phyloP scores from a whole-genome alignment of 2,888 invertebrate genomes.

The Cancer borealis region DNA sequence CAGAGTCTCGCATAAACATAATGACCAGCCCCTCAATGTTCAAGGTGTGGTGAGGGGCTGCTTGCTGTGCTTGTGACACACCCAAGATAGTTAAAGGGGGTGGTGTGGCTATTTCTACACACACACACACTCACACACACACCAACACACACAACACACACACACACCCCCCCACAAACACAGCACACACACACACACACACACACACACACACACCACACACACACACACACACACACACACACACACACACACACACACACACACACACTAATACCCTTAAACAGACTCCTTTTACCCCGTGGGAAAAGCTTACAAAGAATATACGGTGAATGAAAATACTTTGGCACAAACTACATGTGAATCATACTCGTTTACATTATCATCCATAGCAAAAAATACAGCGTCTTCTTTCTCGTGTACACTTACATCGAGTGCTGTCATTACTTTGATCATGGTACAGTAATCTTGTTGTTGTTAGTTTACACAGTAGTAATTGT shows the following conservation, averaged over 20 bases:
- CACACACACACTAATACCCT: no score
- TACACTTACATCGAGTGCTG: background rate
- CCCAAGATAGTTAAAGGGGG: background rate
- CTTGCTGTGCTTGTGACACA: background rate
- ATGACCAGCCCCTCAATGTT: background rate
- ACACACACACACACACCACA: background rate
- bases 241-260: no score
- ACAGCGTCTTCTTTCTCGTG: constrained; percentile 20
- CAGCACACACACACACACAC: background rate
- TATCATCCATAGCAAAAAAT: constrained; percentile 27
- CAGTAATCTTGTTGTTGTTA: background rate
- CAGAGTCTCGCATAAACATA: background rate
- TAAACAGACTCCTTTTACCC: background rate
- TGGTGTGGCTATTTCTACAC: background rate
- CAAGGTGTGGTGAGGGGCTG: background rate
- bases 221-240: background rate
- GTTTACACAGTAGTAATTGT: background rate
- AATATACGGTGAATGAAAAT: constrained; percentile 26
- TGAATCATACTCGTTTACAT: background rate
- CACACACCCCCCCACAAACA: background rate
- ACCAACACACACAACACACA: background rate
- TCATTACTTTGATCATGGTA: background rate
- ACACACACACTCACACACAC: background rate
- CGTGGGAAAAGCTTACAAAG: background rate
- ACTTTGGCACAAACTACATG: constrained; percentile 32